A percentile compares a stretch with the other conserved stretches of the same genome.
Conservation (phyloP, 2,797 vertebrate species). For the Urocyon cinereoargenteus region DNA sequence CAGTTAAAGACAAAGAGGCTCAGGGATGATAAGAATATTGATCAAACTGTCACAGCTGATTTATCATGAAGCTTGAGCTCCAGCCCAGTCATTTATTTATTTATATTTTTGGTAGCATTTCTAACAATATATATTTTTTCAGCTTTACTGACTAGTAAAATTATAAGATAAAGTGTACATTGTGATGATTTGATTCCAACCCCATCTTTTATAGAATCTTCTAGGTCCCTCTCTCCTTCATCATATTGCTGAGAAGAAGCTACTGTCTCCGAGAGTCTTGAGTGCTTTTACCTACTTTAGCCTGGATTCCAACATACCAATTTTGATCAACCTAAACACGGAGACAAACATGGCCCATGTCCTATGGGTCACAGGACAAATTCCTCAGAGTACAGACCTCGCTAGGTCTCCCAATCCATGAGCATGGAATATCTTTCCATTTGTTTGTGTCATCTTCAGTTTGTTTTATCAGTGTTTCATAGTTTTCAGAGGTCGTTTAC, state of each 20-base stretch:
- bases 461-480: background rate
- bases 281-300: conserved; percentile 7
- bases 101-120: background rate
- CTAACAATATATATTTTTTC: background rate
- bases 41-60: background rate
- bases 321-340: background rate
- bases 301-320: background rate
- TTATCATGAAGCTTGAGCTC: background rate
- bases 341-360: background rate
- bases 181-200: background rate
- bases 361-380: background rate
- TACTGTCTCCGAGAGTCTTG: background rate
- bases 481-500: background rate
- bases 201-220: background rate
- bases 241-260: conserved; percentile 5
- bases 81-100: background rate
- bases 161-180: background rate
- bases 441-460: background rate
- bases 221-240: background rate
- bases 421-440: background rate
- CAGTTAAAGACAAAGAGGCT: background rate
- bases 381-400: background rate
- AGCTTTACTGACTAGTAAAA: background rate
- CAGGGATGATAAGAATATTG: background rate
- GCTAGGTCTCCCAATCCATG: background rate